A percentile compares a stretch with the other conserved stretches of the same genome.
Evolutionary conservation across 2,797 vertebrate species (phyloP).

Genomic region (Tangara arthus): DNA sequence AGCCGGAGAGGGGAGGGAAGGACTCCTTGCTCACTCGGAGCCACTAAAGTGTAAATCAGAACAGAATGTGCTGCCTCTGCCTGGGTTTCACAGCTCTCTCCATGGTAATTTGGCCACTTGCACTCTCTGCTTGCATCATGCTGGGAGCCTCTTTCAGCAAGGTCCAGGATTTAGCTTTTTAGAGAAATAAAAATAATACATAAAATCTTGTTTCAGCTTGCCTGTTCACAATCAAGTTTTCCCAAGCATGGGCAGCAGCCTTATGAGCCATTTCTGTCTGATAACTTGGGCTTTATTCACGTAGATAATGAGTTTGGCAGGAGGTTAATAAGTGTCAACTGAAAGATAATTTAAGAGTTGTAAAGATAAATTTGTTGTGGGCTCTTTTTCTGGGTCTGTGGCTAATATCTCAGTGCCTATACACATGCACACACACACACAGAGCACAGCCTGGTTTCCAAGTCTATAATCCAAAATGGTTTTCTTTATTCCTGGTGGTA

Average conservation of each 20-base stretch:
- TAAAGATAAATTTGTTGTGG: conserved; percentile 62
- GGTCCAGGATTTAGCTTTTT: background rate
- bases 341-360: conserved; percentile 65
- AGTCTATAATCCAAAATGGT: background rate
- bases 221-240: background rate
- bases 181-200: background rate
- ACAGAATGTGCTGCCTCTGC: background rate
- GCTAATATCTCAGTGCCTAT: background rate
- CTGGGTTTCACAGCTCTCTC: background rate
- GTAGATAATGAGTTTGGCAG: conserved; percentile 67
- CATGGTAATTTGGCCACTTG: background rate
- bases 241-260: conserved; percentile 5
- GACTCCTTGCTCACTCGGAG: background rate
- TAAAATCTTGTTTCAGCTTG: conserved; percentile 29
- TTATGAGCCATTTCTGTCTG: background rate
- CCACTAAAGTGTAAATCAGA: background rate
- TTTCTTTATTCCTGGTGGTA: background rate
- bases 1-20: background rate
- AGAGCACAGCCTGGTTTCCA: background rate
- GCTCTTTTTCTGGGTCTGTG: background rate
- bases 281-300: conserved; percentile 28
- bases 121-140: background rate
- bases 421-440: background rate
- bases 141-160: background rate
- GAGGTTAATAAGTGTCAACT: conserved; percentile 69